Evolutionary conservation across 2,113 vertebrate genomes (phyloP).

Genomic region (Gorsachius goisagi): DNA sequence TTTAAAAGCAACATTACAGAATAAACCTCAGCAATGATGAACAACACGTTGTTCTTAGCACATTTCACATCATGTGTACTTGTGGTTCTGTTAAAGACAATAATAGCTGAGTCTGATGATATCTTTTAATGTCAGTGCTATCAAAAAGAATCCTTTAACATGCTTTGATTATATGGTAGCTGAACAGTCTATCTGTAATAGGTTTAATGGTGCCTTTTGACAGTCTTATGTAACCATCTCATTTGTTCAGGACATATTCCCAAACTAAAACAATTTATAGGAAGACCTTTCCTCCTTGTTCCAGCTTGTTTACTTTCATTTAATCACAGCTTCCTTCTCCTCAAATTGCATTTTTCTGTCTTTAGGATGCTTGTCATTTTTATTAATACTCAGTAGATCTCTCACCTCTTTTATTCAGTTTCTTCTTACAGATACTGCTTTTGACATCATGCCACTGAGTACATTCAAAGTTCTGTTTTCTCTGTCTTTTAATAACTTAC

Average conservation of each 20-base stretch:
- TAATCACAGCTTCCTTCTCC: slow-evolving; percentile 5
- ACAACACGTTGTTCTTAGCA: background rate
- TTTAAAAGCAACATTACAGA: background rate
- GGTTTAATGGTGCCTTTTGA: slow-evolving; percentile 25
- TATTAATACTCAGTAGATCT: slow-evolving; percentile 13
- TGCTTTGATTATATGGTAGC: slow-evolving; percentile 46
- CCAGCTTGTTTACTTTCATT: slow-evolving; percentile 40
- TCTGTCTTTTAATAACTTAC: background rate
- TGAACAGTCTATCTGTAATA: slow-evolving; percentile 1
- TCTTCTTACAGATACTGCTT: background rate
- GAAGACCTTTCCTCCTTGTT: background rate
- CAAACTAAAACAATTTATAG: slow-evolving; percentile 25
- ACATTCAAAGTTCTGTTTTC: background rate
- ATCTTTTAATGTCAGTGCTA: slow-evolving; percentile 29
- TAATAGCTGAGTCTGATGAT: background rate
- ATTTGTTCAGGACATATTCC: slow-evolving; percentile 35
- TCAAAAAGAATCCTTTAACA: slow-evolving; percentile 26
- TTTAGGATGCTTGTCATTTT: background rate
- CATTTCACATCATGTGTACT: slow-evolving; percentile 2
- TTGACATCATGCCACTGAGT: background rate
- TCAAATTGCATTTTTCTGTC: background rate
- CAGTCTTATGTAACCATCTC: slow-evolving; percentile 16
- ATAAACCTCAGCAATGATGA: background rate
- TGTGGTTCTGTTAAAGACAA: slow-evolving; percentile 3
- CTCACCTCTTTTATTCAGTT: background rate